Evolutionary conservation across 2,113 vertebrate genomes (phyloP).

Genomic region (Pseudorasbora parva): DNA sequence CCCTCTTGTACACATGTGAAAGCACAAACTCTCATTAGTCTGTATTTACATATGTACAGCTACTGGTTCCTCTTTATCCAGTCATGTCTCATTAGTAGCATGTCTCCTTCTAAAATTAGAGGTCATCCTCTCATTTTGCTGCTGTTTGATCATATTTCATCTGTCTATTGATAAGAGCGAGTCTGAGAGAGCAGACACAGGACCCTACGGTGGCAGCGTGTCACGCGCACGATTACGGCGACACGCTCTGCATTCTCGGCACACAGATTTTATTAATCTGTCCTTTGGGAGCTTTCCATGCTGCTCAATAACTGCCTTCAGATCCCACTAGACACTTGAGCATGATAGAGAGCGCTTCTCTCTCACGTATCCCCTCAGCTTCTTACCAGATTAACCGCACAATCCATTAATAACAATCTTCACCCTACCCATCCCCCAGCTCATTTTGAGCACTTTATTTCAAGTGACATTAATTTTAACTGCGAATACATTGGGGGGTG

Average conservation of each 20-base stretch:
- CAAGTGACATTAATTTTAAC: constrained; percentile 72
- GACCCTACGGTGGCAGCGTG: constrained; percentile 22
- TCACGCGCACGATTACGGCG: constrained; percentile 39
- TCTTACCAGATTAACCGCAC: constrained; percentile 77
- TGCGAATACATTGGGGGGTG: constrained; percentile 78
- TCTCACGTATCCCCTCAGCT: constrained; percentile 60
- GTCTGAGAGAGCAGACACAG: constrained; percentile 18
- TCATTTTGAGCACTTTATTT: constrained; percentile 81
- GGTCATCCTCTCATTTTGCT: constrained; percentile 26
- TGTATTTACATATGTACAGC: not conserved
- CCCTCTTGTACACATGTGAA: not conserved
- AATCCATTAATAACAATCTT: constrained; percentile 82
- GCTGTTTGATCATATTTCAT: constrained; percentile 29
- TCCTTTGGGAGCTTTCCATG: constrained; percentile 63
- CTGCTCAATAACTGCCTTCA: constrained; percentile 60
- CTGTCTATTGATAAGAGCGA: constrained; percentile 24
- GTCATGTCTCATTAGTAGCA: not conserved
- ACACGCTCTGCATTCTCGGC: constrained; percentile 58
- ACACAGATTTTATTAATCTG: constrained; percentile 74
- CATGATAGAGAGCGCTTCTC: constrained; percentile 51
- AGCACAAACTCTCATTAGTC: not conserved
- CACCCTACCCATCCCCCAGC: constrained; percentile 61
- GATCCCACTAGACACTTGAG: constrained; percentile 57
- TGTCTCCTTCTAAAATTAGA: constrained; percentile 29
- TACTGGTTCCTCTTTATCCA: not conserved